phyloP scores from a whole-genome alignment of 30 jellyfish, hydroid and myxozoan genomes.

The Clytia hemisphaerica region DNA sequence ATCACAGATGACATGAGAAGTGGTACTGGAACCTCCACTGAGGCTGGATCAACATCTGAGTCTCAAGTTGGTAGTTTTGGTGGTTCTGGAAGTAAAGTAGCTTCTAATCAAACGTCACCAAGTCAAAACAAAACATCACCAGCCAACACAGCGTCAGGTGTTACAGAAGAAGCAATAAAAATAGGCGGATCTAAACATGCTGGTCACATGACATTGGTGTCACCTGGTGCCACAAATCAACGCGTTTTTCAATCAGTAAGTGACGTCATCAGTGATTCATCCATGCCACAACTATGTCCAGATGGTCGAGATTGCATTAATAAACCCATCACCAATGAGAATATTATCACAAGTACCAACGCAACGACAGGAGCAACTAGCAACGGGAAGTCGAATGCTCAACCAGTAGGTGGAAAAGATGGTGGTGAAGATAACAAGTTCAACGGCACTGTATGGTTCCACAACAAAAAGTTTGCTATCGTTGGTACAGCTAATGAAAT shows the following conservation, averaged over 20 bases:
- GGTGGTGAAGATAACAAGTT: slow-evolving; percentile 47
- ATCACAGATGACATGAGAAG: background rate
- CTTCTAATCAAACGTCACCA: background rate
- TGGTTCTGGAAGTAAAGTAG: slow-evolving; percentile 32
- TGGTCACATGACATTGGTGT: too few species aligned
- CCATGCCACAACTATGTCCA: slow-evolving; percentile 37
- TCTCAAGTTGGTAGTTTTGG: slow-evolving; percentile 55
- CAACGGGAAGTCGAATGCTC: slow-evolving; percentile 61
- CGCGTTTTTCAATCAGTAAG: slow-evolving; percentile 54
- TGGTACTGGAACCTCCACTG: slow-evolving; percentile 38
- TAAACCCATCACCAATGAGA: slow-evolving; percentile 24
- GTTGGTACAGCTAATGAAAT: slow-evolving; percentile 84
- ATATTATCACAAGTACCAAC: background rate
- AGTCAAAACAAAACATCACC: too few species aligned
- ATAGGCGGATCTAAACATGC: too few species aligned
- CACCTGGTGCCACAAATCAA: too few species aligned
- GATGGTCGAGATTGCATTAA: slow-evolving; percentile 77
- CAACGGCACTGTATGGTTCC: slow-evolving; percentile 71
- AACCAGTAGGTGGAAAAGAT: background rate
- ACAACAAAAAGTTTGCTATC: slow-evolving; percentile 55
- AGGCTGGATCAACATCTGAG: slow-evolving; percentile 65
- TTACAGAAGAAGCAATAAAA: too few species aligned
- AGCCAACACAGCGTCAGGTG: too few species aligned
- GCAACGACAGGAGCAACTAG: slow-evolving; percentile 96
- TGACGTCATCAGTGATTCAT: slow-evolving; percentile 72